A percentile compares a stretch with the other conserved stretches of the same genome.
Conservation (phyloP, 2,113 vertebrate genomes). For the Lepisosteus oculatus region DNA sequence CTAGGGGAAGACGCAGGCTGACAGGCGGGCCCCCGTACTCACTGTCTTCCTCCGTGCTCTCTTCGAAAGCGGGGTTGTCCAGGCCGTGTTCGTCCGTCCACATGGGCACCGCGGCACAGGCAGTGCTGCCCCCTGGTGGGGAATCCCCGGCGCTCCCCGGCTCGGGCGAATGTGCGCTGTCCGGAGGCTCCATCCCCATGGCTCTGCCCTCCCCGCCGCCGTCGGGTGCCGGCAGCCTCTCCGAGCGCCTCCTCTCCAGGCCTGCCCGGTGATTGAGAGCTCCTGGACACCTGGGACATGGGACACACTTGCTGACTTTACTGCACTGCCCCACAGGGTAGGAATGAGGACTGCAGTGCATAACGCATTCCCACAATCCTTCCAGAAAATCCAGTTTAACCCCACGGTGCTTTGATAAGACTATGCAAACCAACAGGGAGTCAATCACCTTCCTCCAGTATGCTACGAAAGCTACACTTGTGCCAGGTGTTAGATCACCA, state of each 20-base stretch:
- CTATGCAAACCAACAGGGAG: slow-evolving; percentile 12
- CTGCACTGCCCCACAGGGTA: too few species aligned
- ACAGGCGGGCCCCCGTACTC: slow-evolving; percentile 47
- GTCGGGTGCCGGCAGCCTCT: slow-evolving; percentile 49
- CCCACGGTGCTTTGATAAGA: slow-evolving; percentile 5
- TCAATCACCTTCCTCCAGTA: background rate
- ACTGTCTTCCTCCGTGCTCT: slow-evolving; percentile 81
- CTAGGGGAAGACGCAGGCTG: background rate
- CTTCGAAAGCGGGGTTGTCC: slow-evolving; percentile 91
- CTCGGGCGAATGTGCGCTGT: slow-evolving; percentile 54
- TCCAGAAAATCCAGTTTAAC: background rate
- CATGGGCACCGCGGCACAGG: slow-evolving; percentile 52
- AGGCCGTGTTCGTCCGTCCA: slow-evolving; percentile 82
- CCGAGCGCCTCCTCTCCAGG: slow-evolving; percentile 70
- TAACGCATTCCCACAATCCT: too few species aligned
- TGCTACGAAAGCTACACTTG: too few species aligned
- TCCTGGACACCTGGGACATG: slow-evolving; percentile 81
- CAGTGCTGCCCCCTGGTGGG: slow-evolving; percentile 41
- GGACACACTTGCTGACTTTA: slow-evolving; percentile 11
- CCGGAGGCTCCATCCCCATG: slow-evolving; percentile 57
- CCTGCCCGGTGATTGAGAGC: slow-evolving; percentile 76
- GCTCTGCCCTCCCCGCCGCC: slow-evolving; percentile 63
- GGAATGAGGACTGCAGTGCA: too few species aligned
- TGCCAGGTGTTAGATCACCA: too few species aligned
- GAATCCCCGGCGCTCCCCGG: slow-evolving; percentile 54